Conservation (phyloP, 2,888 invertebrate species). For the Xylophagus ater region DNA sequence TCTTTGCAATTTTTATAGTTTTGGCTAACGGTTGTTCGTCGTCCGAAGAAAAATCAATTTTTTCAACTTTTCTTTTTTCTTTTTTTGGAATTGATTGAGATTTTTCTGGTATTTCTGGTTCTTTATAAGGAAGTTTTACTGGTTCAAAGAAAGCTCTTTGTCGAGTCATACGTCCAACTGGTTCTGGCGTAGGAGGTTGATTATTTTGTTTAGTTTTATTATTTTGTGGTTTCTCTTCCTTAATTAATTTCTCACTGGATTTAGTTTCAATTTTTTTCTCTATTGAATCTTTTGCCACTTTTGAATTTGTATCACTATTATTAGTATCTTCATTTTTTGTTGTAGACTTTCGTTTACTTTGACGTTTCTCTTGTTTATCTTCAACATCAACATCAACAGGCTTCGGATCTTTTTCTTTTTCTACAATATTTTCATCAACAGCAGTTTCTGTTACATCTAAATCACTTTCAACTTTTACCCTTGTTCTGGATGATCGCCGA, state of each 20-base stretch:
- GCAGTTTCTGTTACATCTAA: background rate
- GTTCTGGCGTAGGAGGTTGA: conserved; percentile 32
- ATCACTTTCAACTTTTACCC: too few relatives aligned
- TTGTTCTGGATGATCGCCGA: conserved; percentile 30
- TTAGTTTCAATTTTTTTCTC: conserved; percentile 13
- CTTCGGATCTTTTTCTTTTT: conserved; percentile 34
- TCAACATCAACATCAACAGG: too few relatives aligned
- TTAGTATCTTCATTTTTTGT: conserved; percentile 7
- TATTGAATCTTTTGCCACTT: conserved; percentile 6
- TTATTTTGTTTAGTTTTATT: conserved; percentile 5
- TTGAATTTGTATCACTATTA: conserved; percentile 5
- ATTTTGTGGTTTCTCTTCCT: background rate
- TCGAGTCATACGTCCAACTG: conserved; percentile 35
- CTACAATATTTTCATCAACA: conserved; percentile 38
- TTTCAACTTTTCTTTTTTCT: conserved; percentile 13
- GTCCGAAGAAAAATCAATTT: conserved; percentile 42
- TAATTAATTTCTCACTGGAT: background rate
- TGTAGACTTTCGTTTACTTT: too few relatives aligned
- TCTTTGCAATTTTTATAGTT: conserved; percentile 31
- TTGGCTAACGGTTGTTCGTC: conserved; percentile 44
- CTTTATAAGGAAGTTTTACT: conserved; percentile 27
- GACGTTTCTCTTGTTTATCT: too few relatives aligned
- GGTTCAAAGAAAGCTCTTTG: conserved; percentile 37
- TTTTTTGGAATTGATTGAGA: conserved; percentile 13
- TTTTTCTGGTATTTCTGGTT: conserved; percentile 16